Evolutionary conservation across 2,797 vertebrate species (phyloP).

Genomic region (Dendrocincla tyrannina): DNA sequence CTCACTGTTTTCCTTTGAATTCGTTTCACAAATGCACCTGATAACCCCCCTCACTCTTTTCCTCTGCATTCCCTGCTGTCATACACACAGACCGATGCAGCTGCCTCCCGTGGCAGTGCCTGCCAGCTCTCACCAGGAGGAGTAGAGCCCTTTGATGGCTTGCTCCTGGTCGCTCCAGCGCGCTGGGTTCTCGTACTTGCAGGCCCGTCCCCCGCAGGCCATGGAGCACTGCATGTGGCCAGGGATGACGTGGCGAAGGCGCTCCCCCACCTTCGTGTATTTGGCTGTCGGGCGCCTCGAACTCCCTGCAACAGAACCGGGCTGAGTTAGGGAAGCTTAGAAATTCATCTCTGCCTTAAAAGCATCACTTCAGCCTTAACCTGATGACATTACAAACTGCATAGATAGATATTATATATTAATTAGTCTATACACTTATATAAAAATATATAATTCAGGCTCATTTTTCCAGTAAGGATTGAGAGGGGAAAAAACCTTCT

Average conservation of each 20-base stretch:
- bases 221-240: conserved; percentile 96
- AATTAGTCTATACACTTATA: background rate
- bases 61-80: background rate
- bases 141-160: conserved; percentile 92
- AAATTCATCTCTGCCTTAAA: background rate
- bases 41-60: background rate
- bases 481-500: background rate
- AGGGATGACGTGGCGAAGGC: conserved; percentile 92
- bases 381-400: background rate
- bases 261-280: conserved; percentile 96
- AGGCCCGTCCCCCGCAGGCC: conserved; percentile 92
- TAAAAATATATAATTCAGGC: background rate
- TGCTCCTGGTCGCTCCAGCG: conserved; percentile 93
- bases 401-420: background rate
- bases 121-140: conserved; percentile 86
- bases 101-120: background rate
- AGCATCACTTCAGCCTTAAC: rapidly evolving
- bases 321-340: background rate
- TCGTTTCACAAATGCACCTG: too few species aligned
- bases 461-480: background rate
- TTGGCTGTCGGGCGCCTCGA: conserved; percentile 88
- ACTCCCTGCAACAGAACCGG: conserved; percentile 71
- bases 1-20: too few species aligned
- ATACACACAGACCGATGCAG: background rate
- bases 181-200: conserved; percentile 97